A percentile compares a stretch with the other conserved stretches of the same genome.
phyloP scores from a whole-genome alignment of 2,888 invertebrate species.

The Theretra japonica region DNA sequence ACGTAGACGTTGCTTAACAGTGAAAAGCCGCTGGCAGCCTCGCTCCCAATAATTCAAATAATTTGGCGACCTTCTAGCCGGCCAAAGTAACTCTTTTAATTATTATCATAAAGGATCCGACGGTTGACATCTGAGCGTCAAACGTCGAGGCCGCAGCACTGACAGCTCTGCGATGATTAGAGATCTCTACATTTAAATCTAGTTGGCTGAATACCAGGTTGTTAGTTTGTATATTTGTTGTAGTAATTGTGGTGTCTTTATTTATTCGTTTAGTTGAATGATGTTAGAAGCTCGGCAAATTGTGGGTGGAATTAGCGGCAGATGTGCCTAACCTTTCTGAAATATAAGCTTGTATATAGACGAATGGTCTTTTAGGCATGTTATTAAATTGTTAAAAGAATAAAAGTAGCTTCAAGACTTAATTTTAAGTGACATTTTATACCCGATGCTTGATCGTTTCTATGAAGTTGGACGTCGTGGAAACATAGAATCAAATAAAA shows the following conservation, averaged over 20 bases:
- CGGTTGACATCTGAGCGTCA: slow-evolving; percentile 72
- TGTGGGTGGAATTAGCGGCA: too few species aligned
- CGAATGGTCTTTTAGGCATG: background rate
- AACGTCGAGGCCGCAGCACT: slow-evolving; percentile 50
- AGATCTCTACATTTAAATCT: slow-evolving; percentile 28
- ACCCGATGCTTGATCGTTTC: too few species aligned
- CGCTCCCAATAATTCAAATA: slow-evolving; percentile 77
- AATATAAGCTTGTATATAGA: background rate
- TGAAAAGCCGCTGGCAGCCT: slow-evolving; percentile 67
- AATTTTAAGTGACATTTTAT: too few species aligned
- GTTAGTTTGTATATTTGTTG: background rate
- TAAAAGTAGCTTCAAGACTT: background rate
- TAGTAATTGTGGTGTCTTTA: background rate
- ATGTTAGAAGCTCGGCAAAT: too few species aligned
- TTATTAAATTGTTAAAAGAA: background rate
- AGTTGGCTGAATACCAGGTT: slow-evolving; percentile 17
- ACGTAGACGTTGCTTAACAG: slow-evolving; percentile 60
- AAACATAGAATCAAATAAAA: too few species aligned
- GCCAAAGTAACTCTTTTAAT: slow-evolving; percentile 74
- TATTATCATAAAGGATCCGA: slow-evolving; percentile 70
- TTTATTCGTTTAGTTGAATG: background rate
- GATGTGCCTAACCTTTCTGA: too few species aligned
- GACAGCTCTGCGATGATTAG: slow-evolving; percentile 29
- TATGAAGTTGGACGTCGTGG: too few species aligned
- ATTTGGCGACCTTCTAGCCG: slow-evolving; percentile 72